Percentiles rank a stretch among this genome's conserved stretches.
Conservation (phyloP, 2,888 invertebrate species). For the Polyommatus icarus region DNA sequence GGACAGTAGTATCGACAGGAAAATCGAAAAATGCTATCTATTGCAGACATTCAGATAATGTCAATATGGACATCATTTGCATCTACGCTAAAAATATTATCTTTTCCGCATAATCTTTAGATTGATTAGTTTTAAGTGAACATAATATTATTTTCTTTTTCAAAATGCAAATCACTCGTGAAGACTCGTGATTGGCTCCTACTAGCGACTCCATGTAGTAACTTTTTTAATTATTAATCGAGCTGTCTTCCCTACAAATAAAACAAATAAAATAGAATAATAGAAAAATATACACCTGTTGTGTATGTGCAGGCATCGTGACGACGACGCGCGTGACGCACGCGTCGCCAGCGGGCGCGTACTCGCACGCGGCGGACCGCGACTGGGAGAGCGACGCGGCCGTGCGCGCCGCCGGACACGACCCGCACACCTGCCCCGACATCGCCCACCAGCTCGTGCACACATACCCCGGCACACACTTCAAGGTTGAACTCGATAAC, state of each 20-base stretch:
- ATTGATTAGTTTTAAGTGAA: too few species aligned
- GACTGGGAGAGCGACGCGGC: slow-evolving; percentile 87
- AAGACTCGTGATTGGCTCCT: too few species aligned
- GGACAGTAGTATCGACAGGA: background rate
- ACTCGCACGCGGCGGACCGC: slow-evolving; percentile 84
- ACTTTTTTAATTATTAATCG: too few species aligned
- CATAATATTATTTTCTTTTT: too few species aligned
- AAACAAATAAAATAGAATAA: too few species aligned
- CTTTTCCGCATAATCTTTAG: too few species aligned
- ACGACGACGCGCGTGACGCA: slow-evolving; percentile 90
- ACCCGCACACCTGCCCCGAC: slow-evolving; percentile 67
- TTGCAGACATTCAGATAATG: background rate
- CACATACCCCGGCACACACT: slow-evolving; percentile 38
- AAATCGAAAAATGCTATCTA: background rate
- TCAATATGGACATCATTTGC: background rate
- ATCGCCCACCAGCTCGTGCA: slow-evolving; percentile 43
- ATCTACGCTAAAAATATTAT: too few species aligned
- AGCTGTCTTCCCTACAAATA: too few species aligned
- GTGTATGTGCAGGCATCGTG: slow-evolving; percentile 78
- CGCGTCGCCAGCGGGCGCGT: slow-evolving; percentile 84
- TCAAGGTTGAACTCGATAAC: slow-evolving; percentile 36
- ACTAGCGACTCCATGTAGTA: too few species aligned
- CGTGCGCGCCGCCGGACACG: slow-evolving; percentile 51
- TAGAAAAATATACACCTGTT: background rate
- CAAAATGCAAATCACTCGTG: too few species aligned